Percentiles rank a stretch among this genome's conserved stretches.
These are phyloP conservation scores for Mesocricetus auratus DNA, from an alignment of 2,113 vertebrate species.

Conservation along the genomic window DNA sequence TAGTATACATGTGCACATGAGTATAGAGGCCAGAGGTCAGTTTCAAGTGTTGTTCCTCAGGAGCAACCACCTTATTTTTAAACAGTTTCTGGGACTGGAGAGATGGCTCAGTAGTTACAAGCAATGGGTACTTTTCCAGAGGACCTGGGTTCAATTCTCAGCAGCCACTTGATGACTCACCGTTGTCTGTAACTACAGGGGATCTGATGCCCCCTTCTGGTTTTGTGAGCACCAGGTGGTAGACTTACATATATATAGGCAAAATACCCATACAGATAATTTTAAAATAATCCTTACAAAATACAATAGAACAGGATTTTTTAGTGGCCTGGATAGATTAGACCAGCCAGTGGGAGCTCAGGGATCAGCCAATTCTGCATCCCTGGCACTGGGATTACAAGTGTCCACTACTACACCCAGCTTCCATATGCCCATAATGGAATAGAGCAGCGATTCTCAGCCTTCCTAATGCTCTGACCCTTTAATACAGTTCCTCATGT, in stretches of 20 bases:
- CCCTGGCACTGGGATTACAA: neutral
- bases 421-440: neutral
- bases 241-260: neutral
- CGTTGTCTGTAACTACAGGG: neutral
- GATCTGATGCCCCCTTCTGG: too few relatives aligned
- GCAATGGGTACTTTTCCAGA: neutral
- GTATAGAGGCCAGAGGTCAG: neutral
- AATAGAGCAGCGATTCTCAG: neutral
- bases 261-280: neutral
- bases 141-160: neutral
- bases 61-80: neutral
- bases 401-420: neutral
- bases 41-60: neutral
- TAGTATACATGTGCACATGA: neutral
- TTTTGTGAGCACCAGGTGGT: neutral
- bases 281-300: neutral
- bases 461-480: neutral
- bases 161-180: too few relatives aligned
- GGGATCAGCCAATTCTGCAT: neutral
- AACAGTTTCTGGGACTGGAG: too few relatives aligned
- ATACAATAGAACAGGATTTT: neutral
- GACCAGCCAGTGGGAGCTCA: too few relatives aligned
- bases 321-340: neutral
- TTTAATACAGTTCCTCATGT: neutral
- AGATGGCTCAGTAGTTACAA: neutral